Percentiles rank a stretch among this genome's conserved stretches.
Conservation (phyloP, 2,888 invertebrate genomes). For the Dasysyrphus tricinctus region DNA sequence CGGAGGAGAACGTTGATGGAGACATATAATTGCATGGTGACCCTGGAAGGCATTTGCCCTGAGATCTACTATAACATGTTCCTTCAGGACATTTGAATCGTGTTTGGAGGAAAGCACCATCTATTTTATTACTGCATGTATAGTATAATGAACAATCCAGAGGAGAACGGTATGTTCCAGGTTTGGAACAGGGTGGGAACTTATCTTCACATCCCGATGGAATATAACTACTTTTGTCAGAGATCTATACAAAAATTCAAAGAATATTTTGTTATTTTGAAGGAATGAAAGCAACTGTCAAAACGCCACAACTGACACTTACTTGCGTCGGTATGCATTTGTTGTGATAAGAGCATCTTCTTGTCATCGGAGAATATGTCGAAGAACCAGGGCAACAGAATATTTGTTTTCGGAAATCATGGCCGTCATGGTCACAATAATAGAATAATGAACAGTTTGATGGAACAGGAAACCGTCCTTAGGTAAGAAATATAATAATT, state of each 20-base stretch:
- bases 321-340: constrained; percentile 79
- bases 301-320: neutral
- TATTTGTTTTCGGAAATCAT: constrained; percentile 78
- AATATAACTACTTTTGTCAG: constrained; percentile 78
- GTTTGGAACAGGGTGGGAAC: constrained; percentile 81
- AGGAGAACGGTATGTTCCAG: constrained; percentile 82
- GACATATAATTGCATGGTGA: constrained; percentile 77
- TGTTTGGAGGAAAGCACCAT: constrained; percentile 81
- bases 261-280: too few species aligned
- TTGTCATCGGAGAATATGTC: constrained; percentile 79
- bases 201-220: constrained; percentile 79
- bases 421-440: constrained; percentile 80
- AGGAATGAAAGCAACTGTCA: too few species aligned
- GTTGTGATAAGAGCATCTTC: constrained; percentile 79
- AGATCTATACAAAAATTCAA: constrained; percentile 76
- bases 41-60: constrained; percentile 77
- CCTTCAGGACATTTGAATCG: constrained; percentile 81
- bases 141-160: constrained; percentile 83
- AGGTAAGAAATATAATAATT: neutral
- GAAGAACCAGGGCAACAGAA: constrained; percentile 80
- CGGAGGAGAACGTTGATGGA: constrained; percentile 37
- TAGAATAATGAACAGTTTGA: constrained; percentile 81
- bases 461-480: constrained; percentile 82
- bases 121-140: constrained; percentile 81
- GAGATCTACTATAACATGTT: constrained; percentile 77